phyloP scores from a whole-genome alignment of 2,888 invertebrate species.

The Leucophenga maculata region DNA sequence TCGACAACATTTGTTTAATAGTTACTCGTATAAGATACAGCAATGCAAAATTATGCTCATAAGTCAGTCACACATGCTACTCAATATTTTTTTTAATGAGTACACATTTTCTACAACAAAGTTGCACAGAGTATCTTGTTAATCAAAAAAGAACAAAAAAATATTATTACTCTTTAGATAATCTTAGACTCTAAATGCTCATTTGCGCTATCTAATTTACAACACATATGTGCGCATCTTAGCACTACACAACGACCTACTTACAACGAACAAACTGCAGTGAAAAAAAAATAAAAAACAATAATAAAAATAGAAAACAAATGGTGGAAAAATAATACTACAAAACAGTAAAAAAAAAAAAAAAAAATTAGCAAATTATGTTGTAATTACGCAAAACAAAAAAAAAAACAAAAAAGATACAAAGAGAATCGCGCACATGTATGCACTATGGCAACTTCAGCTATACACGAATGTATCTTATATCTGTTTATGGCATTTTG shows the following conservation, averaged over 20 bases:
- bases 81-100: no score
- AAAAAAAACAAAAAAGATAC: conserved; percentile 40
- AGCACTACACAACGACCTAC: conserved; percentile 14
- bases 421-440: conserved; percentile 17
- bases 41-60: no score
- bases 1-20: no score
- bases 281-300: not conserved
- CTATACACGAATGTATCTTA: conserved; percentile 19
- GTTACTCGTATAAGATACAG: no score
- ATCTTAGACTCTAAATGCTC: no score
- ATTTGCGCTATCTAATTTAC: no score
- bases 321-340: not conserved
- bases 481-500: conserved; percentile 12
- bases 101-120: no score
- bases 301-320: no score
- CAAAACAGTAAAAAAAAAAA: conserved; percentile 29
- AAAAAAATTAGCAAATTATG: conserved; percentile 57
- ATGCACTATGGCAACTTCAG: not conserved
- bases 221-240: not conserved
- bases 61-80: no score
- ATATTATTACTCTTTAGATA: no score
- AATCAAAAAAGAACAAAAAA: no score
- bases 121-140: no score
- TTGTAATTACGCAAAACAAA: conserved; percentile 57
- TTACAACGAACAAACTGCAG: not conserved